Evolutionary conservation across 2,888 invertebrate genomes (phyloP).

Genomic region (Hemithea aestivaria): DNA sequence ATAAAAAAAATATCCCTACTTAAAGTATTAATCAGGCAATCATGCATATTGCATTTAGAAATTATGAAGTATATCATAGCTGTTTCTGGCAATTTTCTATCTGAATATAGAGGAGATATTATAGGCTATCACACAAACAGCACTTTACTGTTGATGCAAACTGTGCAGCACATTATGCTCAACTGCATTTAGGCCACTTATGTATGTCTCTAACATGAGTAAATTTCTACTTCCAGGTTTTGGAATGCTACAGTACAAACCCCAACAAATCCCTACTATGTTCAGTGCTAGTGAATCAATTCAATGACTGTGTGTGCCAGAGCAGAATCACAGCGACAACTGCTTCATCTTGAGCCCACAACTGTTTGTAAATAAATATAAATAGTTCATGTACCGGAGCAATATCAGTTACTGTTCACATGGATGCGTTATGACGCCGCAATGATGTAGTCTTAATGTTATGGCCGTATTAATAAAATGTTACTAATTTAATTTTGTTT

Average conservation of each 20-base stretch:
- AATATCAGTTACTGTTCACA: constrained; percentile 20
- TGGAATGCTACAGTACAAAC: constrained; percentile 69
- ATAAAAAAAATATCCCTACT: too few species aligned
- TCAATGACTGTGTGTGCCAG: constrained; percentile 75
- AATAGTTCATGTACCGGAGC: constrained; percentile 21
- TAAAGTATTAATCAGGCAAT: too few species aligned
- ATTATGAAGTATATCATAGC: too few species aligned
- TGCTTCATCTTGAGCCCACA: constrained; percentile 51
- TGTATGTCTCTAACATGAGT: too few species aligned
- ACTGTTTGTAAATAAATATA: constrained; percentile 37
- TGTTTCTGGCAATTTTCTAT: too few species aligned
- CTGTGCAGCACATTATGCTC: too few species aligned
- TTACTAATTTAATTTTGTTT: constrained; percentile 55
- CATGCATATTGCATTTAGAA: too few species aligned
- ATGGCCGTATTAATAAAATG: constrained; percentile 73
- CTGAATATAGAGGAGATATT: too few species aligned
- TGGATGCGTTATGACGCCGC: constrained; percentile 30
- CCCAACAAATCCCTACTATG: constrained; percentile 65
- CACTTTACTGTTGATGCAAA: too few species aligned
- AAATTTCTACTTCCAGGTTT: constrained; percentile 49
- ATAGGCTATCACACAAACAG: too few species aligned
- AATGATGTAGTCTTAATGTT: constrained; percentile 63
- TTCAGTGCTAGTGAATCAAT: constrained; percentile 72
- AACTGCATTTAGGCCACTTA: too few species aligned
- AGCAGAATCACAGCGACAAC: constrained; percentile 66